A percentile compares a stretch with the other conserved stretches of the same genome.
These are phyloP conservation scores for Phodopus roborovskii DNA, from an alignment of 2,113 vertebrate species.

Conservation along the genomic window DNA sequence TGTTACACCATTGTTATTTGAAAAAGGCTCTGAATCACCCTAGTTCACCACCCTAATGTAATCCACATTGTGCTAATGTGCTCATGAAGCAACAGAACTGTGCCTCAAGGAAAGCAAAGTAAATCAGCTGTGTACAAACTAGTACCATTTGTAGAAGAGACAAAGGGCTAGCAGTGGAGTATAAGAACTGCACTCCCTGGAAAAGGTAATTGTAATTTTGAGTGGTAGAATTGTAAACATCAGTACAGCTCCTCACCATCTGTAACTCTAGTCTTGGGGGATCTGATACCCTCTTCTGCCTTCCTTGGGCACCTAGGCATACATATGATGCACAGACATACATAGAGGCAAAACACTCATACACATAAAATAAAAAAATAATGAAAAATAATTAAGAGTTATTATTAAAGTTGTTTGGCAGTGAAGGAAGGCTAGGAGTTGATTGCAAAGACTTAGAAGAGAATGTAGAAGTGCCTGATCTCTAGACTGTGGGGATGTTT, in stretches of 20 bases:
- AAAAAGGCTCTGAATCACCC: slow-evolving; percentile 47
- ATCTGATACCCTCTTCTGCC: neutral
- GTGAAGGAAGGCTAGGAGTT: neutral
- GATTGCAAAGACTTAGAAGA: neutral
- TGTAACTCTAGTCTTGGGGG: neutral
- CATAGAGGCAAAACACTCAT: neutral
- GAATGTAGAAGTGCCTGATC: neutral
- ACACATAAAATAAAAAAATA: neutral
- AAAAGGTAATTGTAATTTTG: slow-evolving; percentile 44
- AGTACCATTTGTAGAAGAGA: slow-evolving; percentile 47
- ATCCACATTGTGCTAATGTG: neutral
- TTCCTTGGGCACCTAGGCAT: neutral
- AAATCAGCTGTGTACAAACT: slow-evolving; percentile 22
- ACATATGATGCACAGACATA: neutral
- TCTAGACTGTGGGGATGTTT: neutral
- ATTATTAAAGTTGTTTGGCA: neutral
- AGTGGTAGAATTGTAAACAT: slow-evolving; percentile 20
- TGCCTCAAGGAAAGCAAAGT: slow-evolving; percentile 44
- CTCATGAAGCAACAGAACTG: slow-evolving; percentile 39
- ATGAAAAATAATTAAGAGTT: no score
- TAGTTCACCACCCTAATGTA: neutral
- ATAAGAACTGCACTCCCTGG: slow-evolving; percentile 5
- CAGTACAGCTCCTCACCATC: neutral
- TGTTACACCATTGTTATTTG: neutral
- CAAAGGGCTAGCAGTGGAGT: slow-evolving; percentile 17